A percentile compares a stretch with the other conserved stretches of the same genome.
phyloP scores from a whole-genome alignment of 1,140 invertebrate genomes.

The Tetraneura akinire region DNA sequence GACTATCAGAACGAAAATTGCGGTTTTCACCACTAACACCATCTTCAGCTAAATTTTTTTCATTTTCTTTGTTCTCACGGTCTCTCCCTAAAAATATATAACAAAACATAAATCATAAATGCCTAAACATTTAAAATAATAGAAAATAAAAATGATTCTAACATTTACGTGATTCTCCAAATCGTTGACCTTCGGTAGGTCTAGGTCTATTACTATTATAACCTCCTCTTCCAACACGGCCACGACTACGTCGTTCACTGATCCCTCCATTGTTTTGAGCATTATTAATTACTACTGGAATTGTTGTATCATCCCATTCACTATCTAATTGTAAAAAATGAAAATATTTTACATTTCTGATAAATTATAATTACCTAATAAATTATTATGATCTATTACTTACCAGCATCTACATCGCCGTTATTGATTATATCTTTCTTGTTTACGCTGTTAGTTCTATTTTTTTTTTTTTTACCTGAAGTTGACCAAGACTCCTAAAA shows the following conservation, averaged over 20 bases:
- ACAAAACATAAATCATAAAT: constrained; percentile 5
- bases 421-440: constrained; percentile 57
- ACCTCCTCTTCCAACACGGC: constrained; percentile 61
- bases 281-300: constrained; percentile 54
- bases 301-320: constrained; percentile 48
- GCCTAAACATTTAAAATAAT: constrained; percentile 10
- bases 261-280: constrained; percentile 52
- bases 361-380: background rate
- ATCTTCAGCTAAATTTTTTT: constrained; percentile 62
- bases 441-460: constrained; percentile 60
- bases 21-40: constrained; percentile 61
- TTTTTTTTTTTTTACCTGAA: constrained; percentile 82
- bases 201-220: constrained; percentile 59
- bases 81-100: constrained; percentile 58
- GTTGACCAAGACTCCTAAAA: constrained; percentile 75
- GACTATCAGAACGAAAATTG: constrained; percentile 59
- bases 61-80: constrained; percentile 67
- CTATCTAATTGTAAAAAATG: background rate
- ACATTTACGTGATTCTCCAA: constrained; percentile 37
- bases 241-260: constrained; percentile 58
- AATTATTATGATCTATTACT: background rate
- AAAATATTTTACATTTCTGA: background rate
- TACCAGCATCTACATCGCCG: constrained; percentile 16
- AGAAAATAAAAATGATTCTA: background rate
- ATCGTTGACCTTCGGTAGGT: constrained; percentile 20